These are phyloP conservation scores for Tortrix viridana DNA, from an alignment of 2,888 invertebrate genomes.

Conservation along the genomic window DNA sequence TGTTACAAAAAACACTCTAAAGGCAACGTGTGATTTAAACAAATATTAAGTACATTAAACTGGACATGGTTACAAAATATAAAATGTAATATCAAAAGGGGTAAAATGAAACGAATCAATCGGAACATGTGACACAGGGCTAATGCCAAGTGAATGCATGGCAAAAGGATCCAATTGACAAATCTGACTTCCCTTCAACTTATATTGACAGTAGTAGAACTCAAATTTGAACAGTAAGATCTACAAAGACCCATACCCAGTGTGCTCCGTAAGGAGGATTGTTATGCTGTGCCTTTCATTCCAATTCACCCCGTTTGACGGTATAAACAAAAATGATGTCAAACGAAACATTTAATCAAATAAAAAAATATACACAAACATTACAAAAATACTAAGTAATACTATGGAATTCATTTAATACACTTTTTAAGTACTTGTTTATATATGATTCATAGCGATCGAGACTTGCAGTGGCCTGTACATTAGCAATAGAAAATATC, in stretches of 20 bases:
- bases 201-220: too few species aligned
- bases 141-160: too few species aligned
- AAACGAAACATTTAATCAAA: conserved; percentile 29
- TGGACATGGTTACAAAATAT: conserved; percentile 42
- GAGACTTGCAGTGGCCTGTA: conserved; percentile 2
- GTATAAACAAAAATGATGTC: conserved; percentile 33
- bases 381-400: conserved; percentile 34
- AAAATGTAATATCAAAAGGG: neutral
- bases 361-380: conserved; percentile 26
- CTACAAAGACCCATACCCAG: too few species aligned
- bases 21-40: conserved; percentile 44
- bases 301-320: neutral
- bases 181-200: too few species aligned
- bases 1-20: conserved; percentile 30
- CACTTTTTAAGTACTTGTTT: conserved; percentile 17
- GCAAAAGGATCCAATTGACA: too few species aligned
- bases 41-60: conserved; percentile 41
- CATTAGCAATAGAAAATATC: conserved; percentile 3
- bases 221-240: too few species aligned
- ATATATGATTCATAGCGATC: conserved; percentile 9
- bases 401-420: conserved; percentile 33
- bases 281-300: too few species aligned
- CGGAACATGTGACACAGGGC: too few species aligned
- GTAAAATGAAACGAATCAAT: neutral
- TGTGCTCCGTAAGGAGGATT: too few species aligned